These are phyloP conservation scores for Spea bombifrons DNA, from an alignment of 2,113 vertebrate genomes.

Conservation along the genomic window DNA sequence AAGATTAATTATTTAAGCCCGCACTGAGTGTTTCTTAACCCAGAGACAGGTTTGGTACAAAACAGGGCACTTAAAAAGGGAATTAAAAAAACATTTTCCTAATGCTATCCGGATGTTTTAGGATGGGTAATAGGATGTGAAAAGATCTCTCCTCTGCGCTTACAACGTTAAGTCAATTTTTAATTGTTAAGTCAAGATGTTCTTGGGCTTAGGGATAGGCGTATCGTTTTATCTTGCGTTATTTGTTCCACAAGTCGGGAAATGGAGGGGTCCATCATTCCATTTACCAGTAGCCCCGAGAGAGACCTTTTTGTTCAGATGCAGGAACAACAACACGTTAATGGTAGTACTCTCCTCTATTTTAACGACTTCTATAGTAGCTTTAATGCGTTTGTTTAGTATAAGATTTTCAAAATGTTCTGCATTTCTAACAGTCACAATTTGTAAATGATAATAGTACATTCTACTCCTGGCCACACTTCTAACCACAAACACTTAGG, in stretches of 20 bases:
- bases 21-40: constrained; percentile 38
- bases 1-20: constrained; percentile 39
- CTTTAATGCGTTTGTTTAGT: no score
- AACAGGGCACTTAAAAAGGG: constrained; percentile 18
- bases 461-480: no score
- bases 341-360: no score
- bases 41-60: constrained; percentile 31
- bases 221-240: not conserved
- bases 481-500: no score
- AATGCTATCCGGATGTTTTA: constrained; percentile 25
- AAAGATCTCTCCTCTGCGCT: constrained; percentile 19
- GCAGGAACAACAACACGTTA: no score
- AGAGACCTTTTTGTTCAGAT: not conserved
- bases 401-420: no score
- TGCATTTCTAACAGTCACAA: no score
- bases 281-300: not conserved
- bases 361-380: no score
- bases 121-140: constrained; percentile 27
- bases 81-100: constrained; percentile 41
- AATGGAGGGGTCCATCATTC: not conserved
- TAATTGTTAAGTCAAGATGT: not conserved
- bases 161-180: not conserved
- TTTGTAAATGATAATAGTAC: no score
- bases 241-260: not conserved
- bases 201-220: not conserved